Evolutionary conservation across 2,113 vertebrate species (phyloP), one percentile per base, ranked within the genome.

Genomic region (Gadus macrocephalus): DNA sequence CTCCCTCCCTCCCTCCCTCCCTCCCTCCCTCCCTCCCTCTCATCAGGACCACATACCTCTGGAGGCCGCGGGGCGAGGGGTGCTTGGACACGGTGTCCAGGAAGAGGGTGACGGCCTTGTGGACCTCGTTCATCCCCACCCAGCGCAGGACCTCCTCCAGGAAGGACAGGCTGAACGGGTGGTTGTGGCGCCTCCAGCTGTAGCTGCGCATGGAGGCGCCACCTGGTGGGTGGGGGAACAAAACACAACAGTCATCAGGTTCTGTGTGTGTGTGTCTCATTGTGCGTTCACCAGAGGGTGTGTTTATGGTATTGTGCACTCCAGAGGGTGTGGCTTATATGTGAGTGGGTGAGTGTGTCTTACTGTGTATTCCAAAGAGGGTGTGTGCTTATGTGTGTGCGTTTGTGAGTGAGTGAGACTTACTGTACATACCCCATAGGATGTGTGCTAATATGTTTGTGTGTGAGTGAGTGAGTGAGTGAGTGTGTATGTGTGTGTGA

Each of bases 121-220:
- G 95, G 15, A 98, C 92, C 84, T 98, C 96, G 6, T 91, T 93
- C 88, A 96, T 91, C 72, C 96, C 95, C 0, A 97, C 91, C 9
- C 92, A 92, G 61, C 91, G 91, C 73, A 98, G 86, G 73, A 97
- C 87, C 7, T 94, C 93, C 87, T 96, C 95, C 79, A 98, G 87
- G 87, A 96, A 92, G 1, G 78, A 62, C 72, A 96, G 85, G 0
- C 88, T 93, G 73, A 96, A 95, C 14, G 95, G 93, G 69, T 93
- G 88, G 68, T 92, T 91, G 53, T 89, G 92, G 1, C 87, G 82
- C 27, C 90, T 81, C 87, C 94, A 94, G 84, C 89, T 83, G 56
- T 86, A 88, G 62, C 78, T 85, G 3, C 92, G 89, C 62, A 93
- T 92, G 0, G 89, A 88, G 62, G 83, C 80, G 28, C 90, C 90